phyloP scores from a whole-genome alignment of 37 sponge, comb jelly and placozoan genomes.

The Eunapius fragilis region DNA sequence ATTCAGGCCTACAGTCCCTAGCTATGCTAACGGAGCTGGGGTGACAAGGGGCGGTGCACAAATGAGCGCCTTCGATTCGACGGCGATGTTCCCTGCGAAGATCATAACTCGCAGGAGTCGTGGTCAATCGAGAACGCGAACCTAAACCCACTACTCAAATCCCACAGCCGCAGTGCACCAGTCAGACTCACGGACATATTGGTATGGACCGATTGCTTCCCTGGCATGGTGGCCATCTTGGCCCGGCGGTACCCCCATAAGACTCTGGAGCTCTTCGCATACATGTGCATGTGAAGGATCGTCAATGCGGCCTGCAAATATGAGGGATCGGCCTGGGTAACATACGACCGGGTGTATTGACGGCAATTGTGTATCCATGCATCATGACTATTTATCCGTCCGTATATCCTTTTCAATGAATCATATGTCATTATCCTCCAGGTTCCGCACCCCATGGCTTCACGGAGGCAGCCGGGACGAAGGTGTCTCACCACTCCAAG shows the following conservation, averaged over 20 bases:
- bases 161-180: no score
- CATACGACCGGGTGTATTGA: constrained; percentile 6
- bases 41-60: no score
- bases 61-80: neutral
- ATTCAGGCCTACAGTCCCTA: no score
- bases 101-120: neutral
- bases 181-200: no score
- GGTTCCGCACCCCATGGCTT: no score
- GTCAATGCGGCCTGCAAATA: neutral
- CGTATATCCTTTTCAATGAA: no score
- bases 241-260: neutral
- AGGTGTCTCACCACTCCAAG: no score
- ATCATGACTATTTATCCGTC: no score
- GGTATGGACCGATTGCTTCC: constrained; percentile 15
- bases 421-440: no score
- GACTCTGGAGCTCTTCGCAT: neutral
- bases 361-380: no score
- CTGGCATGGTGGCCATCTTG: neutral
- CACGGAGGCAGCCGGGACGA: no score
- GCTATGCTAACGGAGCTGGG: no score
- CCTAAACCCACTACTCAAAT: neutral
- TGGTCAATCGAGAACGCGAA: neutral
- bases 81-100: neutral
- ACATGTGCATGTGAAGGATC: neutral
- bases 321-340: constrained; percentile 2